Evolutionary conservation across 2,113 vertebrate species (phyloP), one percentile per base, ranked within the genome.

Genomic region (Nerophis lumbriciformis): DNA sequence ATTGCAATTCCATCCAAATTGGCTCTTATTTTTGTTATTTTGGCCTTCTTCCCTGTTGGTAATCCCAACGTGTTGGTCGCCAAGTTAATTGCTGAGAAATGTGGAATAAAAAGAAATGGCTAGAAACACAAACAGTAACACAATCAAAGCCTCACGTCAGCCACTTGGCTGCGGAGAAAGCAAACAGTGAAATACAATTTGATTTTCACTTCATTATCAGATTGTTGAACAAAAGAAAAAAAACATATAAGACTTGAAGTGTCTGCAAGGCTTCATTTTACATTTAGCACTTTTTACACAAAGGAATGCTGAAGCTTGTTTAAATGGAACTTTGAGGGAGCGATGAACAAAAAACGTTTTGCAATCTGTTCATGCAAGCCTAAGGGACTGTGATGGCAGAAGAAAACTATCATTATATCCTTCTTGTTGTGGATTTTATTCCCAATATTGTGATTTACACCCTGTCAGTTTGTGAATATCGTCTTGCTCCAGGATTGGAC

Each of bases 1-100:
- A 77, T 75, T 79, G 59, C 58, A 65, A 42, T 76, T 75, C 66
- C 59, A 49, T 51, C 45, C 63, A 69, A 74, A 71, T 36, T 9
- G 39, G 36, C 48, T 66, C 15, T 35, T 61, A 51, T 61, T 62
- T 67, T 72, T 14, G 35, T 57, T 39, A 4, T 50, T 67, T 57
- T 65, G 49, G 37, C 42, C 48, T 45, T 56, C 14, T 53, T 62
- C 63, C 11, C 9, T 45, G 6, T 62, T 51, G 68, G 53, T 49
- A 16, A 62, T 42, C 58, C 56, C 58, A 68, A 75, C 54, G 63
- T 15, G 44, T 48, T 51, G 12, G 9, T 56, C 37, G 48, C 6
- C 35, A 53, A 71, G 61, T 45, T 61, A 56, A 70, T 67, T 59
- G 48, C 61, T 47, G 39, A 63, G 21, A 61, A 53, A 14, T 16